These are phyloP conservation scores for Anas bahamensis DNA, from an alignment of 2,797 vertebrate genomes.

Conservation along the genomic window DNA sequence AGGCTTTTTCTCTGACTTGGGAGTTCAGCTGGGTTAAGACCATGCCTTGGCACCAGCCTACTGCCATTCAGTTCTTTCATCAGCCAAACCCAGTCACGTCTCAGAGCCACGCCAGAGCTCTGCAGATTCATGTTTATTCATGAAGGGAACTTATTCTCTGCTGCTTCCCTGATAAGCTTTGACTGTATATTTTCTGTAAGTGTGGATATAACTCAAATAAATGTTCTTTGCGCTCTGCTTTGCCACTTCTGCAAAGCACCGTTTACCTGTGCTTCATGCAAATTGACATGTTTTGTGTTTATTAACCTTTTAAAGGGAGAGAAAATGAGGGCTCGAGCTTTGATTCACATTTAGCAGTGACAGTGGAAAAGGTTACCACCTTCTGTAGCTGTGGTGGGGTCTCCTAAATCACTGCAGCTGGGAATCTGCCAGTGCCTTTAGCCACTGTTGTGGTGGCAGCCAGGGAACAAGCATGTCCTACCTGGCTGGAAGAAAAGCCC, in stretches of 20 bases:
- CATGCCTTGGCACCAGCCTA: not conserved
- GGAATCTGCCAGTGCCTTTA: not conserved
- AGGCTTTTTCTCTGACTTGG: not conserved
- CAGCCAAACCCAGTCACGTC: not conserved
- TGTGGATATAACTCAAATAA: not conserved
- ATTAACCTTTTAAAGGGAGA: not conserved
- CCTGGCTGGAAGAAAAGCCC: not conserved
- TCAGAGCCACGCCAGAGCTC: not conserved
- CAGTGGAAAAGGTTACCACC: not conserved
- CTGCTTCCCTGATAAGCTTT: conserved; percentile 28
- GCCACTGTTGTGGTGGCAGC: not conserved
- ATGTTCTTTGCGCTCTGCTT: not conserved
- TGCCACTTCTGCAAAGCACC: not conserved
- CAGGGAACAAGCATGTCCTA: not conserved
- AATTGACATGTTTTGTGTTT: not conserved
- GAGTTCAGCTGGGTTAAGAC: not conserved
- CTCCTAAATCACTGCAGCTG: not conserved
- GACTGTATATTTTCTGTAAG: not conserved
- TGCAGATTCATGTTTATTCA: conserved; percentile 35
- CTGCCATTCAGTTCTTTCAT: not conserved
- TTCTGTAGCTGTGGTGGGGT: not conserved
- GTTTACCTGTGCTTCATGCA: not conserved
- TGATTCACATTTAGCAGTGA: not conserved
- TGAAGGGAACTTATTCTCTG: not conserved
- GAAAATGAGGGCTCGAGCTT: not conserved